Evolutionary conservation across 2,888 invertebrate species (phyloP).

Genomic region (Amphipyra berbera): DNA sequence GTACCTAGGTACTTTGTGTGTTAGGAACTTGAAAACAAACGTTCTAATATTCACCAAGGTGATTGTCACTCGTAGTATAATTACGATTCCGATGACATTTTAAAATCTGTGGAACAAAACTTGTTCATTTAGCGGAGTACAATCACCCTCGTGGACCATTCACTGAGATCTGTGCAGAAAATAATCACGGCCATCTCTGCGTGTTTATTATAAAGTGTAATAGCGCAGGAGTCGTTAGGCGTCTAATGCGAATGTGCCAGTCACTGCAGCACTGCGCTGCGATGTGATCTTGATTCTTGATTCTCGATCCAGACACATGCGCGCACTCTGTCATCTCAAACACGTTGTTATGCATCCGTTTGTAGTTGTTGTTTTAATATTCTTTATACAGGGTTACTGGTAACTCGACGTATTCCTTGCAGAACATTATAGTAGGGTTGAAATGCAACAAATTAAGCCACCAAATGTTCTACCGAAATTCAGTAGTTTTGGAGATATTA

Average conservation of each 20-base stretch:
- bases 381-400: no score
- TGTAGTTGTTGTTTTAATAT: conserved; percentile 3
- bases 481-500: no score
- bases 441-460: no score
- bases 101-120: conserved; percentile 26
- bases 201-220: conserved; percentile 66
- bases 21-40: conserved; percentile 20
- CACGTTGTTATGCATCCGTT: conserved; percentile 31
- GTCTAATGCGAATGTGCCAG: conserved; percentile 66
- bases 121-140: conserved; percentile 42
- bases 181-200: conserved; percentile 55
- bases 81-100: conserved; percentile 43
- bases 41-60: conserved; percentile 31
- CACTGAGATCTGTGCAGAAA: conserved; percentile 27
- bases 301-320: conserved; percentile 27
- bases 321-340: conserved; percentile 45
- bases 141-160: conserved; percentile 40
- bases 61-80: conserved; percentile 35
- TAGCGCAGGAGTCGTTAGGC: conserved; percentile 69
- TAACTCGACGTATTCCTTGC: no score
- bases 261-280: conserved; percentile 41
- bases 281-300: conserved; percentile 55
- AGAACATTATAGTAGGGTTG: no score
- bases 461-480: no score
- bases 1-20: no score